phyloP scores from a whole-genome alignment of 2,797 vertebrate species.

The Pteropus rufus region DNA sequence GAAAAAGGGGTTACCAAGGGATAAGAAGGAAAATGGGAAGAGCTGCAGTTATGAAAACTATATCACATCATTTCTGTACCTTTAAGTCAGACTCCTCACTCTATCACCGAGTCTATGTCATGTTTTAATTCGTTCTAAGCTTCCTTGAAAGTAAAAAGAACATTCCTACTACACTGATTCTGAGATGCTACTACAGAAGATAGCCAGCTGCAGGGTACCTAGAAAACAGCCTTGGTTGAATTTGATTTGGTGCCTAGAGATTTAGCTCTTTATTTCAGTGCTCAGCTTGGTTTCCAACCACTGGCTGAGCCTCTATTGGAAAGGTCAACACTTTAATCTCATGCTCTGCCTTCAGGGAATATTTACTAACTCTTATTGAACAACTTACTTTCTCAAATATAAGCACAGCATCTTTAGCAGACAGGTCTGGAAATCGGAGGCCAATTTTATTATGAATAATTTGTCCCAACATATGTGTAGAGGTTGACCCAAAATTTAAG shows the following conservation, averaged over 20 bases:
- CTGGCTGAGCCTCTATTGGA: background rate
- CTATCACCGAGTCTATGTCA: background rate
- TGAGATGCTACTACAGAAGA: background rate
- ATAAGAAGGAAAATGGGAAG: background rate
- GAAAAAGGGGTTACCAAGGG: background rate
- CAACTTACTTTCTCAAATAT: background rate
- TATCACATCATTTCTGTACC: background rate
- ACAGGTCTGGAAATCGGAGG: background rate
- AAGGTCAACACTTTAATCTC: background rate
- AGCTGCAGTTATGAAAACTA: background rate
- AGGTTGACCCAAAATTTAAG: background rate
- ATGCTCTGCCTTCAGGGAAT: background rate
- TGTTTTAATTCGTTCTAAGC: background rate
- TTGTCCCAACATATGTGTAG: background rate
- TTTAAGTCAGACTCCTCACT: background rate
- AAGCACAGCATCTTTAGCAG: background rate
- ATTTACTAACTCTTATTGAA: background rate
- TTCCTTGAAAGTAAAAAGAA: background rate
- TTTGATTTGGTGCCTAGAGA: background rate
- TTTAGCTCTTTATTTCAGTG: background rate
- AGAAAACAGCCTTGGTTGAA: background rate
- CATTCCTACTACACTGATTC: background rate
- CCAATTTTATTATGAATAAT: constrained; percentile 4
- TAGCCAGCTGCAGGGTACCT: no score
- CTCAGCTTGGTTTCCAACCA: background rate